These are phyloP conservation scores for Acanthosepion pharaonis DNA, from an alignment of 2,888 invertebrate species.

Conservation along the genomic window DNA sequence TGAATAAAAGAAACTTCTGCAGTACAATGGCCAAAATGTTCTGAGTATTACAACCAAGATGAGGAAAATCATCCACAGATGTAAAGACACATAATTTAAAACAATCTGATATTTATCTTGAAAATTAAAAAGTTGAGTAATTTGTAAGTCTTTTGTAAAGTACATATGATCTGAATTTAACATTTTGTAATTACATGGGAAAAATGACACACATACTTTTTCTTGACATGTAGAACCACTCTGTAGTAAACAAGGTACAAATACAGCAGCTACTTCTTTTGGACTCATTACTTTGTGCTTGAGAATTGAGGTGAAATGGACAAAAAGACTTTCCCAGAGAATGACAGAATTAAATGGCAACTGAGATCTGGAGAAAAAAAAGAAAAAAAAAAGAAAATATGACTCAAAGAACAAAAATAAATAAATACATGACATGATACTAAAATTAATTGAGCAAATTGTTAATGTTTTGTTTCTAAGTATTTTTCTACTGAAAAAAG, in stretches of 20 bases:
- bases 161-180: too few species aligned
- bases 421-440: not conserved
- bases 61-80: too few species aligned
- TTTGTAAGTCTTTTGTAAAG: too few species aligned
- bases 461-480: too few species aligned
- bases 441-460: too few species aligned
- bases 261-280: conserved; percentile 65
- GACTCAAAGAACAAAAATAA: not conserved
- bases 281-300: conserved; percentile 63
- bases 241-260: conserved; percentile 66
- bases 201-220: conserved; percentile 57
- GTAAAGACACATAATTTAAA: too few species aligned
- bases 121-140: too few species aligned
- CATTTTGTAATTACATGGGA: not conserved
- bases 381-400: not conserved
- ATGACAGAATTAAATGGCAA: conserved; percentile 59
- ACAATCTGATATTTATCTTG: too few species aligned
- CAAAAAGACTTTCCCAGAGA: conserved; percentile 64
- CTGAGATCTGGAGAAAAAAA: conserved; percentile 55
- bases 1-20: too few species aligned
- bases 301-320: conserved; percentile 61
- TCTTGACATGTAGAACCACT: conserved; percentile 61
- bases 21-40: too few species aligned
- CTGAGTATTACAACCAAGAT: too few species aligned
- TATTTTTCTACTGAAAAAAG: not conserved